These are phyloP conservation scores for Drosophila orena DNA, from an alignment of 1,140 invertebrate species.

Conservation along the genomic window DNA sequence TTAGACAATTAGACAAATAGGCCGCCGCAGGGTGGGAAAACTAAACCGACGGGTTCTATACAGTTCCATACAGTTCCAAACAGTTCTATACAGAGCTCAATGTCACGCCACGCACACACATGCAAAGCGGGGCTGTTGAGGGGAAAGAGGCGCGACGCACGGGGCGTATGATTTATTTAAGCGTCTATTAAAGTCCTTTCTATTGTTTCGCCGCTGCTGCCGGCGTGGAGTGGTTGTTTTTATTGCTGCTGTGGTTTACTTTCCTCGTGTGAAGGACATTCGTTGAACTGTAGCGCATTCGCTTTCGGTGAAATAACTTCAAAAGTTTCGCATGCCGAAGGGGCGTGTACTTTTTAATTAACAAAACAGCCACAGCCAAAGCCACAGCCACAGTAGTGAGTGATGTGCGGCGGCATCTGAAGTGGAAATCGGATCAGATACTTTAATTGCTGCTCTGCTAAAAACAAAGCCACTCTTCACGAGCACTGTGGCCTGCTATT, in stretches of 20 bases:
- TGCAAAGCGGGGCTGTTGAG: conserved; percentile 12
- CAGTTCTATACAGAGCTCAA: conserved; percentile 53
- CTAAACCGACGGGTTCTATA: too few relatives aligned
- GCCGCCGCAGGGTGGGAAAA: conserved; percentile 22
- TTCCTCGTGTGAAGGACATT: conserved; percentile 61
- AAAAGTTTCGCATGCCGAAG: conserved; percentile 43
- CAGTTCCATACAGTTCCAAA: too few relatives aligned
- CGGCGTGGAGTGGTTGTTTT: conserved; percentile 23
- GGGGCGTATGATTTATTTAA: conserved; percentile 79
- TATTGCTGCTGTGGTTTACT: conserved; percentile 26
- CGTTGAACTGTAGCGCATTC: conserved; percentile 67
- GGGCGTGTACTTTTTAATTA: conserved; percentile 59
- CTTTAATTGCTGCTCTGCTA: conserved; percentile 26
- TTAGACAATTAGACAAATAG: conserved; percentile 75
- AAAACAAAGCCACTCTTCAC: conserved; percentile 6
- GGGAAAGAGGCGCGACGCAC: conserved; percentile 35
- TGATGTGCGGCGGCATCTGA: conserved; percentile 7
- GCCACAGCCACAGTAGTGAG: not conserved
- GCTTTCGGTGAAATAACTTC: conserved; percentile 43
- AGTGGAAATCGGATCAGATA: conserved; percentile 38
- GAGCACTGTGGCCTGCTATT: not conserved
- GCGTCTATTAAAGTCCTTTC: conserved; percentile 68
- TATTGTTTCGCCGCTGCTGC: conserved; percentile 43
- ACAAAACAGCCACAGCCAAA: conserved; percentile 11
- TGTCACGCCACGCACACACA: conserved; percentile 52